phyloP scores from a whole-genome alignment of 2,797 vertebrate species.

The Helarctos malayanus region DNA sequence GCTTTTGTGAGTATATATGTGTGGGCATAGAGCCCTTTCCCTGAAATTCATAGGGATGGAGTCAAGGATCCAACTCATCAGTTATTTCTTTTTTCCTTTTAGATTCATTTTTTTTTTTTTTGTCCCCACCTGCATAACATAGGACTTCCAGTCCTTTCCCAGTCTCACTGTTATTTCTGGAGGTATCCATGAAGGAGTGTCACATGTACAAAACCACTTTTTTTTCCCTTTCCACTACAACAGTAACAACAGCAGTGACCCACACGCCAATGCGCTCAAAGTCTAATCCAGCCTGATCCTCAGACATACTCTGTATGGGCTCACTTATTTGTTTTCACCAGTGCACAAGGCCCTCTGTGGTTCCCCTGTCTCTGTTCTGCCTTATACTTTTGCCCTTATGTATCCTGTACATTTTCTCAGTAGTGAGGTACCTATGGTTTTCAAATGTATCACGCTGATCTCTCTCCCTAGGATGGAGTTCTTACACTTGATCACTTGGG shows the following conservation, averaged over 20 bases:
- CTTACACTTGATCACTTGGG: neutral
- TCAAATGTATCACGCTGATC: neutral
- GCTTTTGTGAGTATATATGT: neutral
- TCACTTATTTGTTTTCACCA: neutral
- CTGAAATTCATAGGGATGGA: neutral
- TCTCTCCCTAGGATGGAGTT: neutral
- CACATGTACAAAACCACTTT: neutral
- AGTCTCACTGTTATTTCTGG: neutral
- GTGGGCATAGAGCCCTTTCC: neutral
- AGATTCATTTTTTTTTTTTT: neutral
- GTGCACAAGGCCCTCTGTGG: neutral
- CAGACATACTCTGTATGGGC: fast-evolving
- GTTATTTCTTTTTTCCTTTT: neutral
- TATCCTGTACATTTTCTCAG: neutral
- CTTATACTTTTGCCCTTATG: neutral
- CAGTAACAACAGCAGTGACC: too few species aligned
- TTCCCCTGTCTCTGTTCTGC: neutral
- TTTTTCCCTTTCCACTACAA: neutral
- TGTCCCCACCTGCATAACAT: neutral
- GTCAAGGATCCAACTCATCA: neutral
- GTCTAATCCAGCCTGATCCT: neutral
- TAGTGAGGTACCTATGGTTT: neutral
- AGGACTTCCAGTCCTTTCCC: neutral
- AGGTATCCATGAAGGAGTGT: neutral
- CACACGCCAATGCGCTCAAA: fast-evolving